These are phyloP conservation scores for Callaeas wilsoni DNA, from an alignment of 2,113 vertebrate genomes.

Conservation along the genomic window DNA sequence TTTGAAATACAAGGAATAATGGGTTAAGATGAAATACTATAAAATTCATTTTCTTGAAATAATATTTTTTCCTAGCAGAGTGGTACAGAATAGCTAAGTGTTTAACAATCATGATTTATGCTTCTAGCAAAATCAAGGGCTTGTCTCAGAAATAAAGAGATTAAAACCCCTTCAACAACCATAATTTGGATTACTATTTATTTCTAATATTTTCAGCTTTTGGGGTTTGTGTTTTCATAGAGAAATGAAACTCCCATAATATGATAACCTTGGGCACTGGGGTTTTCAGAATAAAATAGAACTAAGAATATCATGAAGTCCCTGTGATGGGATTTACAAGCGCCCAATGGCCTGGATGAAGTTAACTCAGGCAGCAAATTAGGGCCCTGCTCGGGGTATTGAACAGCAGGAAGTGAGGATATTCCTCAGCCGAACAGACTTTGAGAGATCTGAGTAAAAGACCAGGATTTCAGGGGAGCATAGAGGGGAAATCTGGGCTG, in stretches of 20 bases:
- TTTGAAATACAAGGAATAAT: neutral
- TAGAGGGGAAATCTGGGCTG: constrained; percentile 12
- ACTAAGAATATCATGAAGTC: constrained; percentile 19
- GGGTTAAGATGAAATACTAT: neutral
- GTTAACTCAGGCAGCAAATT: constrained; percentile 64
- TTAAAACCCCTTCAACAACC: neutral
- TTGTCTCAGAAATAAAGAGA: constrained; percentile 10
- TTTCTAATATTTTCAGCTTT: neutral
- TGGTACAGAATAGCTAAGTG: neutral
- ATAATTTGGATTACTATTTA: neutral
- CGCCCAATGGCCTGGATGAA: constrained; percentile 52
- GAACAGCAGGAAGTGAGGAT: constrained; percentile 45
- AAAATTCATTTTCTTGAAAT: constrained; percentile 23
- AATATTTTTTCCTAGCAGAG: constrained; percentile 13
- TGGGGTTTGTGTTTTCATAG: neutral
- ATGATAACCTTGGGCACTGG: neutral
- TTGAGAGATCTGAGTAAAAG: constrained; percentile 9
- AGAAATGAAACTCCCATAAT: constrained; percentile 6
- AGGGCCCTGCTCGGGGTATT: constrained; percentile 38
- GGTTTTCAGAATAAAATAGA: constrained; percentile 27
- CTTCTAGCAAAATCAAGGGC: constrained; percentile 6
- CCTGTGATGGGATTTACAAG: constrained; percentile 46
- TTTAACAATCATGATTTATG: constrained; percentile 6
- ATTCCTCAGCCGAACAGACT: constrained; percentile 31
- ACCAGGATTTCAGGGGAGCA: constrained; percentile 13